A percentile compares a stretch with the other conserved stretches of the same genome.
Conservation (phyloP, 2,797 vertebrate species). For the Potorous gilbertii region DNA sequence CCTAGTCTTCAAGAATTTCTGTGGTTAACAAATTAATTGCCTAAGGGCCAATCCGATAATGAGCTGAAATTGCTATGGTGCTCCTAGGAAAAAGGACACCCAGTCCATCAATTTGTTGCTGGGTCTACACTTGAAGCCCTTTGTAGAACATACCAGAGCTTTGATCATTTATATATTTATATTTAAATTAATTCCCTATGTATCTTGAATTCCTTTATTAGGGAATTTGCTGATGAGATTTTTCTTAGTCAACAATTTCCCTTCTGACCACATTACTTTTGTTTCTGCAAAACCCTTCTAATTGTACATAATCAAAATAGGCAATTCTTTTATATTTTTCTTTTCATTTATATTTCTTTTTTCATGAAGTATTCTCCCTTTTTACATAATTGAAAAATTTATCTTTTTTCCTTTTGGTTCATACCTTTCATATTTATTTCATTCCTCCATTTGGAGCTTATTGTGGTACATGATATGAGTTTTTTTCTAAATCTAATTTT, state of each 20-base stretch:
- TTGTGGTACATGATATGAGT: background rate
- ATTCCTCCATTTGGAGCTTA: background rate
- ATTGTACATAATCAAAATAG: background rate
- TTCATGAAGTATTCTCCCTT: background rate
- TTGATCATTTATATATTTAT: background rate
- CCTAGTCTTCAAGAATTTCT: background rate
- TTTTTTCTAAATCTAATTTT: background rate
- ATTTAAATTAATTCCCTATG: background rate
- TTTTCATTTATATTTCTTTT: background rate
- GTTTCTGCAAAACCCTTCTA: background rate
- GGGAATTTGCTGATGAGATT: background rate
- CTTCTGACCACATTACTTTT: background rate
- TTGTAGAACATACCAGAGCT: background rate
- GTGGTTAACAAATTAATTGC: background rate
- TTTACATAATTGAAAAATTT: background rate
- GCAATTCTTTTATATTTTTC: background rate
- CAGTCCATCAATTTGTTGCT: background rate
- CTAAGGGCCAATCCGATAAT: background rate
- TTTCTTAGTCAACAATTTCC: background rate
- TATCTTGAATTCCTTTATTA: background rate
- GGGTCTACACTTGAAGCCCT: background rate
- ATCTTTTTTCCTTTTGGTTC: background rate
- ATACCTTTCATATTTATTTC: background rate
- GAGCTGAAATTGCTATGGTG: background rate
- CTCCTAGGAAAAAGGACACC: background rate